These are phyloP conservation scores for Umimayanthus chanpuru DNA, from an alignment of 92 coral and sea anemone genomes.

Conservation along the genomic window DNA sequence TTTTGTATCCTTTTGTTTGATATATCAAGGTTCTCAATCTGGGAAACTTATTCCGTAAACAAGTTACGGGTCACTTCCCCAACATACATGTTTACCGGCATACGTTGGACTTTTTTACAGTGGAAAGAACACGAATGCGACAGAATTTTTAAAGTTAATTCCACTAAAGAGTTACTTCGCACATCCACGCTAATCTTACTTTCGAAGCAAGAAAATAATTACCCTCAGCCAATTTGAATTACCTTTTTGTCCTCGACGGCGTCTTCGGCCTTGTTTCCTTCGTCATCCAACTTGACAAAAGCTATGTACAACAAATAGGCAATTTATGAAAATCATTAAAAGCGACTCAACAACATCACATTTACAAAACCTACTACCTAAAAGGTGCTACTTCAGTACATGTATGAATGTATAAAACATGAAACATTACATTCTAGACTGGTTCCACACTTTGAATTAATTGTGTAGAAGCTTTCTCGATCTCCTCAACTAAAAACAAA, in stretches of 20 bases:
- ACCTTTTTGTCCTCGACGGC: slow-evolving; percentile 33
- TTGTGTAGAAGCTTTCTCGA: background rate
- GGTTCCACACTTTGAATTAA: background rate
- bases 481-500: background rate
- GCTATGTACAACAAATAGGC: slow-evolving; percentile 3
- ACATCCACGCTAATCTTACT: background rate
- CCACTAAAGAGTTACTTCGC: background rate
- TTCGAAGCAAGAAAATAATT: background rate
- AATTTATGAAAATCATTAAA: background rate
- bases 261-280: background rate
- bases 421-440: background rate
- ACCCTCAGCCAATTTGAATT: background rate
- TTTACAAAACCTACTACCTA: background rate
- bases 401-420: background rate
- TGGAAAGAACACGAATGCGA: background rate
- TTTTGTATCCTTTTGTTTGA: background rate
- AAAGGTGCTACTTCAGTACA: background rate
- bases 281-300: slow-evolving; percentile 39
- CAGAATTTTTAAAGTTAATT: slow-evolving; percentile 24
- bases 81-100: background rate
- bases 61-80: background rate
- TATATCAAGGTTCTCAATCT: background rate
- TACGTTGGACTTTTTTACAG: background rate
- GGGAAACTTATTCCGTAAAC: background rate
- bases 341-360: background rate